Base-by-base conservation (phyloP, 2,797 vertebrate genomes). In the Molossus alvarezi region DNA sequence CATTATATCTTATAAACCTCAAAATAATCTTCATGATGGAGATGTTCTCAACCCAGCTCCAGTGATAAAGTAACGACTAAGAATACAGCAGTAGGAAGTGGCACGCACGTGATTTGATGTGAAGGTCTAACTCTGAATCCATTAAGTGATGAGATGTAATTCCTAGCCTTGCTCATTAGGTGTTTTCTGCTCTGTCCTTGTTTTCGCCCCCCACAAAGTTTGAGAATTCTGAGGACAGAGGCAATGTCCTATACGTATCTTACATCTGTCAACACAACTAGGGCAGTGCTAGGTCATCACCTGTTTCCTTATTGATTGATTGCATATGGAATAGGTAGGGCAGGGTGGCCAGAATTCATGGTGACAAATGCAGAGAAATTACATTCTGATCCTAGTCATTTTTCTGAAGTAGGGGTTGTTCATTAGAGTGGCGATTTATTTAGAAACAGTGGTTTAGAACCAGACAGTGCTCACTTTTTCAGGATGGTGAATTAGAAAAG, bases 1-100 rank as follows among this genome's bases (percentile, higher is more conserved):
- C 33, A 76, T 85, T 92, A 9, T 85, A 48, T 58, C 53, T 83
- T 88, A 12, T 37, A 88, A 90, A 9, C 53, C 53, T 96, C n/a
- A 87, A 53, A 93, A 91, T 91, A 87, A 64, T 91, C 83, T 84
- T 79, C 69, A 79, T 10, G 57, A 55, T 14, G 15, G 41, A 79
- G 41, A 17, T 89, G 41, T 88, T 90, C 85, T 90, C 84, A 94
- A 84, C 27, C 62, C 33, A 77, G 3, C 83, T 96, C 55, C 77
- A 11, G 10, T 57, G 3, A 2, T 72, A 57, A 76, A 90, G 53
- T 76, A 69, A 75, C 29, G 41, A 41, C 57, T 60, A 29, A 88
- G 41, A 72, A 58, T 60, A 62, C 25, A 53, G 20, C 60, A 51
- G 29, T 48, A 88, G 37, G 20, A 88, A 77, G 58, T 91, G 21